A percentile compares a stretch with the other conserved stretches of the same genome.
phyloP scores from a whole-genome alignment of 35 echinoderm and acorn worm species.

The Apostichopus californicus region DNA sequence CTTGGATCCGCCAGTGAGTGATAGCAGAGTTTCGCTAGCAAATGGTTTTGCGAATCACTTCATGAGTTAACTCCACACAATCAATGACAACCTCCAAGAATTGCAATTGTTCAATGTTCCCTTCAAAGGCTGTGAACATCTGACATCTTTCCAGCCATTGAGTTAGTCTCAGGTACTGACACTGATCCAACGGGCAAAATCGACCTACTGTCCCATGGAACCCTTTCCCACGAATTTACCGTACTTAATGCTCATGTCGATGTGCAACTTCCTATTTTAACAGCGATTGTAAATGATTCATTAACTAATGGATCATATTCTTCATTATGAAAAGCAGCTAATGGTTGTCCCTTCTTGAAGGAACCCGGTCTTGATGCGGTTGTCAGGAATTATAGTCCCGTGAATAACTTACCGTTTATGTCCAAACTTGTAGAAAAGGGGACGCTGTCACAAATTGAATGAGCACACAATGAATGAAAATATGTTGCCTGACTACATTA shows the following conservation, averaged over 20 bases:
- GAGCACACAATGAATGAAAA: constrained; percentile 22
- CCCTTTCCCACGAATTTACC: neutral
- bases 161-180: constrained; percentile 19
- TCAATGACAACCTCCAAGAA: constrained; percentile 22
- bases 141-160: constrained; percentile 11
- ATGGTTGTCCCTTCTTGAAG: constrained; percentile 19
- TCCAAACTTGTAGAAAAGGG: constrained; percentile 50
- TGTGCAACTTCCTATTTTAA: neutral
- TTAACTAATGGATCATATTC: constrained; percentile 10
- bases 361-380: constrained; percentile 37
- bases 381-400: constrained; percentile 43
- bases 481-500: constrained; percentile 47
- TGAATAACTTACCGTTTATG: constrained; percentile 52
- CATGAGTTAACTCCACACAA: neutral
- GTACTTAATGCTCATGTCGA: neutral
- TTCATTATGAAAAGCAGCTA: constrained; percentile 43
- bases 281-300: constrained; percentile 30
- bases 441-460: constrained; percentile 20
- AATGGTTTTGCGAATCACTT: constrained; percentile 35
- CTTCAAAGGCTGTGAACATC: neutral
- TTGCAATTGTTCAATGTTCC: neutral
- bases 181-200: neutral
- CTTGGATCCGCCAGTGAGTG: neutral
- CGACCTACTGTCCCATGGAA: constrained; percentile 1
- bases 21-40: neutral